Evolutionary conservation across 2,113 vertebrate species (phyloP).

Genomic region (Bubo bubo): DNA sequence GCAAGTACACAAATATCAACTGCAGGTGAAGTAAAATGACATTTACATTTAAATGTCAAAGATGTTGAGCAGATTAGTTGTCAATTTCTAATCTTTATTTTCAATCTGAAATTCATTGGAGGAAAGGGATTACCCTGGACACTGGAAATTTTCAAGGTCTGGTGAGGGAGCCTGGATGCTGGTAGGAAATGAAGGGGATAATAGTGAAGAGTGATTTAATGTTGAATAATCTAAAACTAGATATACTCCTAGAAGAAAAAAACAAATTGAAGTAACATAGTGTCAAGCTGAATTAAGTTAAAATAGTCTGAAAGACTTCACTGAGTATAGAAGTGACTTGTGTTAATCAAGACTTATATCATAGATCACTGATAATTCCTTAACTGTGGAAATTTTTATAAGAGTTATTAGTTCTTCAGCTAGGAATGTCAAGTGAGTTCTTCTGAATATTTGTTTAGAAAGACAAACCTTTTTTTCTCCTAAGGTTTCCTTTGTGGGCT

Average conservation of each 20-base stretch:
- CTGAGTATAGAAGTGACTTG: not conserved
- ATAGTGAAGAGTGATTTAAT: not conserved
- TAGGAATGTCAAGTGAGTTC: not conserved
- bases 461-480: not conserved
- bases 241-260: not conserved
- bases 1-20: not conserved
- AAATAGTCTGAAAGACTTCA: not conserved
- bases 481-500: not conserved
- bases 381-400: not conserved
- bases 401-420: not conserved
- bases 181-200: not conserved
- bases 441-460: not conserved
- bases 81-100: not conserved
- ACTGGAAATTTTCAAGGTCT: not conserved
- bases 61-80: not conserved
- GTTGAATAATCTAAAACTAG: not conserved
- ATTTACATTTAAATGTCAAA: not conserved
- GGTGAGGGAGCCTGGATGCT: not conserved
- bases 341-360: not conserved
- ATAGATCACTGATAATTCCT: not conserved
- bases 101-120: not conserved
- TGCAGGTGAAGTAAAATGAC: not conserved
- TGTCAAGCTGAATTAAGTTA: not conserved
- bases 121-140: not conserved
- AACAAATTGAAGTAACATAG: not conserved